Conservation (phyloP, 2,113 vertebrate species). For the Chunga burmeisteri region DNA sequence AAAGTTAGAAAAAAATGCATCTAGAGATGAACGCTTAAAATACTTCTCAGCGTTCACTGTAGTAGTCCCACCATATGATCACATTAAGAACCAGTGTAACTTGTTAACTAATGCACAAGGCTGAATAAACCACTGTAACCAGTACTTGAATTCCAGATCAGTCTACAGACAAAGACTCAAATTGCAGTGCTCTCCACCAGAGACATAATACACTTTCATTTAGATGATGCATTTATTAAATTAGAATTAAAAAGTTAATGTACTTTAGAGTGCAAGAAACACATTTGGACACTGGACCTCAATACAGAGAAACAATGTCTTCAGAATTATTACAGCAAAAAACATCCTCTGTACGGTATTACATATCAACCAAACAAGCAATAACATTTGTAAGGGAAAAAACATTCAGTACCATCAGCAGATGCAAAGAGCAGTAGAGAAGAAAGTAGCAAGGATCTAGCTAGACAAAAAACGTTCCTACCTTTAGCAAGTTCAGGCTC, state of each 20-base stretch:
- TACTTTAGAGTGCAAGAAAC: conserved; percentile 71
- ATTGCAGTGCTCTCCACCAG: not conserved
- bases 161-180: not conserved
- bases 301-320: conserved; percentile 35
- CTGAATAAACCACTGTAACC: not conserved
- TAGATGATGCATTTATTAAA: conserved; percentile 74
- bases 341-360: conserved; percentile 46
- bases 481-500: not conserved
- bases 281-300: conserved; percentile 46
- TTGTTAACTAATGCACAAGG: not conserved
- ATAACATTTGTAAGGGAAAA: conserved; percentile 8
- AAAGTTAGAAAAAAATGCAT: not conserved
- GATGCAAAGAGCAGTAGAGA: conserved; percentile 48
- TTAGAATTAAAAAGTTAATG: conserved; percentile 70
- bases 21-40: not conserved
- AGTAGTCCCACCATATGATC: not conserved
- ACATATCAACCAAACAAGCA: conserved; percentile 52
- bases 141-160: not conserved
- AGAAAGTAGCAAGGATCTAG: conserved; percentile 59
- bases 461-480: conserved; percentile 64
- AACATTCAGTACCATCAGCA: conserved; percentile 51
- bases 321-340: conserved; percentile 24
- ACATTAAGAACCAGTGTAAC: not conserved
- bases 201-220: conserved; percentile 33
- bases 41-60: not conserved